Base-by-base conservation (phyloP, 2,888 invertebrate genomes). In the Lithophane ornitopus region DNA sequence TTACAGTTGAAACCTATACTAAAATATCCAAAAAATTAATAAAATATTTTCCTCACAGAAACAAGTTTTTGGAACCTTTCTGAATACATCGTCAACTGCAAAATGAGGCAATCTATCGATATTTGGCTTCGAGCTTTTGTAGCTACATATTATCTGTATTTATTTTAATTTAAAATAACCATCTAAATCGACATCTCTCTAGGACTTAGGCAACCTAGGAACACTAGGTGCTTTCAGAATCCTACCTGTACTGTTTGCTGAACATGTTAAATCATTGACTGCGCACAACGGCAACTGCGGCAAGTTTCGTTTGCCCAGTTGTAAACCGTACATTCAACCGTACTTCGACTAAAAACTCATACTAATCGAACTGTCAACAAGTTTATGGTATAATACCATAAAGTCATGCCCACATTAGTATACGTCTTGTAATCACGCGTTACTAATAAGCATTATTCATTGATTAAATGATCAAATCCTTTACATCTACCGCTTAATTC, bases 401-500 rank as follows among this genome's bases (percentile, higher is more conserved):
- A 66, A 82, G 82, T 28, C 68, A 39, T 82, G 54, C 49, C 52
- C 52, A 77, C 69, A 77, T 82, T 68, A 68, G 68, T 82, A 39
- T 44, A 62, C 41, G 76, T 78, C 82, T 39, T 81, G 49, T 76
- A 67, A 81, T 76, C 44, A 46, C 28, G 28, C 44, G 44, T 78
- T 78, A 67, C 26, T 83, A 71, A 68, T 76, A 82, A 63, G 61
- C 26, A 82, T 79, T 56, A 78, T 78, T 78, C 22, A 63, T 83
- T 78, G 83, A 83, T 71, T 71, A 54, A 68, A 71, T 54, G 39
- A 70, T 68, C 56, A 65, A 70, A 78, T 70, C 70, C 78, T 61
- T 70, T 70, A 56, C n/a, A 49, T 70, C 28, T 70, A 49, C 67
- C 62, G 77, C 82, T 82, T 76, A 68, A 28, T 76, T 76, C 28